phyloP scores from a whole-genome alignment of 2,113 vertebrate species.

The Phyllostomus discolor region DNA sequence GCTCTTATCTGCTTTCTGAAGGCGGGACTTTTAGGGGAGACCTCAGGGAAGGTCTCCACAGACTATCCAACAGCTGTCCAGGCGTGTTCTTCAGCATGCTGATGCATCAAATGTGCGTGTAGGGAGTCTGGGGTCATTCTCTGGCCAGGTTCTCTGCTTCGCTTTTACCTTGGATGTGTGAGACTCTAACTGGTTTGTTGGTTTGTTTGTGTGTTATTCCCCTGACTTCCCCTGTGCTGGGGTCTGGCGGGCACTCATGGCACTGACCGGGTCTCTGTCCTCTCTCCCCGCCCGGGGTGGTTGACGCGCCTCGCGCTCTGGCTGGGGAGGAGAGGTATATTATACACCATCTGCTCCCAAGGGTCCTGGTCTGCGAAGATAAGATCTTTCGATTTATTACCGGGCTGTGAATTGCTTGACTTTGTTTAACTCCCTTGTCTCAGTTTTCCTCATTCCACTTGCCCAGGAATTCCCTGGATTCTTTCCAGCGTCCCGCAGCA shows the following conservation, averaged over 20 bases:
- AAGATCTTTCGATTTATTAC: no score
- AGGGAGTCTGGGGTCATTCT: neutral
- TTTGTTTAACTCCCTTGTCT: no score
- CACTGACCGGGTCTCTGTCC: no score
- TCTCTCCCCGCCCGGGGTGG: neutral
- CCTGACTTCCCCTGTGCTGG: neutral
- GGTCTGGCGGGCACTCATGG: neutral
- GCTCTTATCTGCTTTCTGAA: neutral
- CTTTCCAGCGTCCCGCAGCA: neutral
- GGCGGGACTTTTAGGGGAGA: neutral
- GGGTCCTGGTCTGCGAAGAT: no score
- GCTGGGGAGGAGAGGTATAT: no score
- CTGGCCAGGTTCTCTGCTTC: neutral
- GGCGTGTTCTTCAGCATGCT: neutral
- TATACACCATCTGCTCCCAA: no score
- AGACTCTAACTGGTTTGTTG: neutral
- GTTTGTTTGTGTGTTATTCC: neutral
- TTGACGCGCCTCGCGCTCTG: no score
- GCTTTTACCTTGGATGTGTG: neutral
- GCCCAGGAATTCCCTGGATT: neutral
- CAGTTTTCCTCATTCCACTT: neutral
- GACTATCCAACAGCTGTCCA: neutral
- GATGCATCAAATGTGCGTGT: neutral
- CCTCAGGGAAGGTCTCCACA: neutral
- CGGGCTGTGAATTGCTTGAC: no score